Percentiles rank a stretch among this genome's conserved stretches.
Evolutionary conservation across 2,888 invertebrate species (phyloP).

Genomic region (Orthonevra nobilis): DNA sequence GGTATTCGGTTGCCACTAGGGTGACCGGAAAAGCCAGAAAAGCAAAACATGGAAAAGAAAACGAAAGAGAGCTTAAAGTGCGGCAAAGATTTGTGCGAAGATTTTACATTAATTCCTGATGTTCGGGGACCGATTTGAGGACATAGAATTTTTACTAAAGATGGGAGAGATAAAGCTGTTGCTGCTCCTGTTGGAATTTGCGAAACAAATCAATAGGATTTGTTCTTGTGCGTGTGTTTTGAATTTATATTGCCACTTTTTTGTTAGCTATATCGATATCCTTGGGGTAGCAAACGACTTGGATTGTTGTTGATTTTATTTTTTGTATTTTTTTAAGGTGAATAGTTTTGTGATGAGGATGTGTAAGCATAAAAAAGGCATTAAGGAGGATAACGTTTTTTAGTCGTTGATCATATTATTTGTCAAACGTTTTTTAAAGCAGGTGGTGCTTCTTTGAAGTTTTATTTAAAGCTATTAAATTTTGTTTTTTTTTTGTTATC

Average conservation of each 20-base stretch:
- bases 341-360: too few relatives aligned
- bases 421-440: slow-evolving; percentile 29
- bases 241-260: slow-evolving; percentile 55
- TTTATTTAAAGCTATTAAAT: too few relatives aligned
- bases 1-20: slow-evolving; percentile 28
- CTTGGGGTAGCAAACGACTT: too few relatives aligned
- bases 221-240: slow-evolving; percentile 42
- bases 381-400: slow-evolving; percentile 4
- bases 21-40: slow-evolving; percentile 10
- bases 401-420: slow-evolving; percentile 19
- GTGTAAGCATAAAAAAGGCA: slow-evolving; percentile 4
- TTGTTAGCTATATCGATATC: slow-evolving; percentile 26
- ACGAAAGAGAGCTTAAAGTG: slow-evolving; percentile 6
- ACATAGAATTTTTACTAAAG: background rate
- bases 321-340: slow-evolving; percentile 7
- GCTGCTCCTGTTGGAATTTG: slow-evolving; percentile 31
- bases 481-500: too few relatives aligned
- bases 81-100: slow-evolving; percentile 25
- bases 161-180: slow-evolving; percentile 21
- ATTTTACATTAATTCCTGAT: slow-evolving; percentile 46
- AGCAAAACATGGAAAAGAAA: background rate
- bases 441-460: slow-evolving; percentile 12
- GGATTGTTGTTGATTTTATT: too few relatives aligned
- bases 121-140: slow-evolving; percentile 25
- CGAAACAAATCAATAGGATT: slow-evolving; percentile 50